These are phyloP conservation scores for Perithous albicinctus DNA, from an alignment of 2,888 invertebrate genomes.

Conservation along the genomic window DNA sequence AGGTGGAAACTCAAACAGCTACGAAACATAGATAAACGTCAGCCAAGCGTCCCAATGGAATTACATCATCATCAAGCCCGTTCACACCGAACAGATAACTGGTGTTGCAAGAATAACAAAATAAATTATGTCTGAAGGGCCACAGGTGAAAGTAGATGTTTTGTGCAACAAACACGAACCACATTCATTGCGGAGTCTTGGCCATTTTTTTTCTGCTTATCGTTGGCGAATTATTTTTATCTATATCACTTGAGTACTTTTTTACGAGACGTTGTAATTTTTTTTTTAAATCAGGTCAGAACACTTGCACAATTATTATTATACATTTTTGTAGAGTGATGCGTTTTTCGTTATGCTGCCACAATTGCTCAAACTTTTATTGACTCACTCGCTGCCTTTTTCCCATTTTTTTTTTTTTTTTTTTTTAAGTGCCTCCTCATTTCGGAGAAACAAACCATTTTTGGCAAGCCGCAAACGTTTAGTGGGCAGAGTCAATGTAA, in stretches of 20 bases:
- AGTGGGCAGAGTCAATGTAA: conserved; percentile 27
- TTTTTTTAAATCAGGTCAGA: no score
- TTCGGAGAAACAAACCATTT: conserved; percentile 47
- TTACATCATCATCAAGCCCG: conserved; percentile 72
- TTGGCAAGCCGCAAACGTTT: conserved; percentile 41
- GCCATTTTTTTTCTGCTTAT: no score
- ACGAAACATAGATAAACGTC: conserved; percentile 52
- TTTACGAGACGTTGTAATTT: no score
- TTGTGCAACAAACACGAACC: conserved; percentile 8
- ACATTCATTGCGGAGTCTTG: background rate
- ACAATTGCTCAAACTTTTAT: background rate
- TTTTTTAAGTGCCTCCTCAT: conserved; percentile 36
- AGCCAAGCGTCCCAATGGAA: conserved; percentile 67
- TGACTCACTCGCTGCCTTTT: conserved; percentile 28
- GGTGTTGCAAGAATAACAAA: conserved; percentile 42
- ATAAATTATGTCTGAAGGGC: conserved; percentile 33
- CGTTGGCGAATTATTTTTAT: no score
- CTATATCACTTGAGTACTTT: no score
- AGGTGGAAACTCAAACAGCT: conserved; percentile 49
- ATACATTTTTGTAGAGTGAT: background rate
- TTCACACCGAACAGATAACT: conserved; percentile 24
- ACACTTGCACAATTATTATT: background rate
- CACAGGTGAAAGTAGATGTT: conserved; percentile 48
- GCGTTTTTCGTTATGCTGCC: background rate
- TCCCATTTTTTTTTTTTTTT: conserved; percentile 10